Evolutionary conservation across 2,888 invertebrate genomes (phyloP).

Genomic region (Rhodophaea formosa): DNA sequence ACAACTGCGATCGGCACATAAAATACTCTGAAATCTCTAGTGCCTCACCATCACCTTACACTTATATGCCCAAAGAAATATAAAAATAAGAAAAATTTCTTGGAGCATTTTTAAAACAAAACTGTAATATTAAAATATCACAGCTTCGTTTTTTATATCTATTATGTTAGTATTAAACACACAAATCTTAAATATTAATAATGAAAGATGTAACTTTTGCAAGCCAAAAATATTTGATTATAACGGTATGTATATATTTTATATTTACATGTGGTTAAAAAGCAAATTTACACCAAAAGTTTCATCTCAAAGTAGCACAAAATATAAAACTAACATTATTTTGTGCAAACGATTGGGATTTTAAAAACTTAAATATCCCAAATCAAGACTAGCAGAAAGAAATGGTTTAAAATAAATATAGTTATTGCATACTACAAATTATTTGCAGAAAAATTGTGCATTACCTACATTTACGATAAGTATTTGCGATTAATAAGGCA

Average conservation of each 20-base stretch:
- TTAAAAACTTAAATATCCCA: constrained; percentile 13
- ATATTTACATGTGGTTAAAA: neutral
- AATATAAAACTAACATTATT: constrained; percentile 28
- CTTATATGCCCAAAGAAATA: constrained; percentile 44
- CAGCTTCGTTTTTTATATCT: constrained; percentile 39
- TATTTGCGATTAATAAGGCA: neutral
- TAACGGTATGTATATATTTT: too few relatives aligned
- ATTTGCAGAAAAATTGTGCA: too few relatives aligned
- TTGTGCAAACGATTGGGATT: constrained; percentile 32
- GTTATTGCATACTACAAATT: too few relatives aligned
- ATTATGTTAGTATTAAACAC: constrained; percentile 60
- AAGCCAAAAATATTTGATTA: constrained; percentile 14
- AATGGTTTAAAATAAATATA: neutral
- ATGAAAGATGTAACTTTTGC: constrained; percentile 38
- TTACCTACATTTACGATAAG: too few relatives aligned
- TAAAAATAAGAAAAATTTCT: constrained; percentile 30
- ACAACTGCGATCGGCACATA: constrained; percentile 51
- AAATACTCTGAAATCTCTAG: constrained; percentile 25
- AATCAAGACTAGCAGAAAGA: constrained; percentile 1
- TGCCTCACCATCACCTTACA: constrained; percentile 66
- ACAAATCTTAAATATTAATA: constrained; percentile 48
- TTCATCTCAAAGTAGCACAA: constrained; percentile 25
- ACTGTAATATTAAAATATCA: constrained; percentile 21
- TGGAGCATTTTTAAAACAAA: constrained; percentile 27
- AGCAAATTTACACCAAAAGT: constrained; percentile 17